Percentiles rank a stretch among this genome's conserved stretches.
phyloP scores from a whole-genome alignment of 2,113 vertebrate genomes.

The Noctilio leporinus region DNA sequence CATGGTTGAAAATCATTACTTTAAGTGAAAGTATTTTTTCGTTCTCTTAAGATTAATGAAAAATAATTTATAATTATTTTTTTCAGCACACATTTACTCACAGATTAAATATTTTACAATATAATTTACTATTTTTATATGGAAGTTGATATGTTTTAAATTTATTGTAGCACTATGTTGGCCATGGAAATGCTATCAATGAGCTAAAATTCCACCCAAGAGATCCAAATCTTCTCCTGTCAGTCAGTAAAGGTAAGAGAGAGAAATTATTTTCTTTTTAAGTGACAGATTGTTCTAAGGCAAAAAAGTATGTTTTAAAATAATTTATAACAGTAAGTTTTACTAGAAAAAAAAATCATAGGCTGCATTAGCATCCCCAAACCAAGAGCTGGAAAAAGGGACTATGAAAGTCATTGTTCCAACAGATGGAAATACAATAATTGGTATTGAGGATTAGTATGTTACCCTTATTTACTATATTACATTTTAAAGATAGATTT shows the following conservation, averaged over 20 bases:
- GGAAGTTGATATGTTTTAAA: conserved; percentile 66
- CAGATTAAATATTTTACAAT: not conserved
- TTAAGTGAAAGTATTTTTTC: not conserved
- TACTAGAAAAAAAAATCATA: not conserved
- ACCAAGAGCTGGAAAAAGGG: not conserved
- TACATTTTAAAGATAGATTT: not conserved
- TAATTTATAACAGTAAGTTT: not conserved
- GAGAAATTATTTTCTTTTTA: conserved; percentile 6
- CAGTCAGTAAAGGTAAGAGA: conserved; percentile 97
- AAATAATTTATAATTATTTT: not conserved
- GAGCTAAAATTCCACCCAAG: conserved; percentile 98
- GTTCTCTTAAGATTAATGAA: not conserved
- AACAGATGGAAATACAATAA: not conserved
- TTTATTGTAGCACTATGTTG: conserved; percentile 94
- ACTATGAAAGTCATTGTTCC: not conserved
- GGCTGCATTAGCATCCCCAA: not conserved
- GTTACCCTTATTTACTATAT: not conserved
- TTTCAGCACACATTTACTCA: not conserved
- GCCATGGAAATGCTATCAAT: conserved; percentile 98
- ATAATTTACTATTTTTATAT: conserved; percentile 34
- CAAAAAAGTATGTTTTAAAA: not conserved
- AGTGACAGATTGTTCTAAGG: not conserved
- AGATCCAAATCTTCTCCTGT: conserved; percentile 97
- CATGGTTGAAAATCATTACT: not conserved
- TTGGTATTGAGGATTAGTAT: not conserved